Evolutionary conservation across 1,140 invertebrate species (phyloP), one percentile per base, ranked within the genome.

Genomic region (Marisa cornuarietis): DNA sequence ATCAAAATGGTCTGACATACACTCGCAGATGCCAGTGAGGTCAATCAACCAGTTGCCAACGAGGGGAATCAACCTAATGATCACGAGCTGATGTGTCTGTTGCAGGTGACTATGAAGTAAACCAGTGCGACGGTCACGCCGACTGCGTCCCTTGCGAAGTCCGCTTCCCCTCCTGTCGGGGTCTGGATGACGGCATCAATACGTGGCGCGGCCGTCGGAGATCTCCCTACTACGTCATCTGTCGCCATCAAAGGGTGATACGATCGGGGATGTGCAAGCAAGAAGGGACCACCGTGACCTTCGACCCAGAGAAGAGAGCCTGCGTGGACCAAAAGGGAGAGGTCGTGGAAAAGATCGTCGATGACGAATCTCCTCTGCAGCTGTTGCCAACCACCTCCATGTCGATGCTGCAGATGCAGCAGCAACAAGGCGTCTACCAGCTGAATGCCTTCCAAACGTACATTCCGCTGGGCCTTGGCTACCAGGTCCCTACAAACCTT

Each of bases 131-230:
- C 22, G 79, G 73, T 20, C 69, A 68, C 14, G 18, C 68, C 3
- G 71, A 82, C 26, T 88, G 87, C 78, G 68, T 62, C 0, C 84
- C 85, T 0, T 87, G 87, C 69, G 31, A 78, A 18, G 79, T 82
- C 18, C 62, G 84, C 42, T 78, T 83, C 14, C 85, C 86, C 9
- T 82, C 77, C 62, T 88, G 87, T 82, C 78, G 84, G 6, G 82
- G 83, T 49, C 71, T 69, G 8, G n/a, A 76, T 18, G 84, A 87
- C 73, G 87, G 87, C 52, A 68, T 78, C 62, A 83, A 88, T 31
- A 24, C 81, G n/a, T 85, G 84, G 66, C 75, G 76, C 10, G 81
- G 77, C 51, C 76, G 76, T 63, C 76, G n/a, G 62, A 51, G 83
- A 75, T 79, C 81, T 9, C 79, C 80, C 1, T 78, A 79, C 18